Evolutionary conservation across 2,888 invertebrate genomes (phyloP).

Genomic region (Hydrotaea diabolus): DNA sequence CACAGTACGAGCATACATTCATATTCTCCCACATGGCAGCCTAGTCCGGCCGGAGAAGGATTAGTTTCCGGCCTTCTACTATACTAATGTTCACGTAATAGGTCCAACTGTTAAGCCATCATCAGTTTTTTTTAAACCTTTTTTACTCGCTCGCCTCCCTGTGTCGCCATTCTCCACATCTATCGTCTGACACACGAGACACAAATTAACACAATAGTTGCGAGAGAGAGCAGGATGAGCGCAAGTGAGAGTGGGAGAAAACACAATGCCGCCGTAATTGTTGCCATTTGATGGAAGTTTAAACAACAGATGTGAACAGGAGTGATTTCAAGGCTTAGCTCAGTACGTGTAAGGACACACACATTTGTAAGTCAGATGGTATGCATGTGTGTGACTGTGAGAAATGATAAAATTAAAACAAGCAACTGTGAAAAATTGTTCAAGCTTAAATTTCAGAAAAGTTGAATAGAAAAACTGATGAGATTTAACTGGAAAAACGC

Average conservation of each 20-base stretch:
- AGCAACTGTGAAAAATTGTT: neutral
- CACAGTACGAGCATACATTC: neutral
- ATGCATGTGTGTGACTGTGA: neutral
- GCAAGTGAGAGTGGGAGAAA: neutral
- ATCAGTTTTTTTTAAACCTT: neutral
- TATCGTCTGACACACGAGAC: neutral
- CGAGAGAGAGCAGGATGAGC: neutral
- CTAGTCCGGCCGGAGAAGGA: slow-evolving; percentile 1
- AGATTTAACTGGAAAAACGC: neutral
- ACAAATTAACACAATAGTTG: slow-evolving; percentile 22
- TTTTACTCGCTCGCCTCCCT: neutral
- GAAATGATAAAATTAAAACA: slow-evolving; percentile 13
- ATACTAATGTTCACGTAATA: slow-evolving; percentile 6
- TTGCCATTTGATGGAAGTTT: slow-evolving; percentile 25
- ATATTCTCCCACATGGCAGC: neutral
- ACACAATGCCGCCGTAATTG: slow-evolving; percentile 15
- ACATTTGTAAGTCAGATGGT: neutral
- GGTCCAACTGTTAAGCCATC: slow-evolving; percentile 19
- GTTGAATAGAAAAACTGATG: too few species aligned
- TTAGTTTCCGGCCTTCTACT: slow-evolving; percentile 19
- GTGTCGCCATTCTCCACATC: neutral
- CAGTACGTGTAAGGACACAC: neutral
- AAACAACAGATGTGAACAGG: slow-evolving; percentile 24
- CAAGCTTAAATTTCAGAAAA: neutral
- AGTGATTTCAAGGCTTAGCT: slow-evolving; percentile 29